These are phyloP conservation scores for Latheticus oryzae DNA, from an alignment of 2,888 invertebrate genomes.

Conservation along the genomic window DNA sequence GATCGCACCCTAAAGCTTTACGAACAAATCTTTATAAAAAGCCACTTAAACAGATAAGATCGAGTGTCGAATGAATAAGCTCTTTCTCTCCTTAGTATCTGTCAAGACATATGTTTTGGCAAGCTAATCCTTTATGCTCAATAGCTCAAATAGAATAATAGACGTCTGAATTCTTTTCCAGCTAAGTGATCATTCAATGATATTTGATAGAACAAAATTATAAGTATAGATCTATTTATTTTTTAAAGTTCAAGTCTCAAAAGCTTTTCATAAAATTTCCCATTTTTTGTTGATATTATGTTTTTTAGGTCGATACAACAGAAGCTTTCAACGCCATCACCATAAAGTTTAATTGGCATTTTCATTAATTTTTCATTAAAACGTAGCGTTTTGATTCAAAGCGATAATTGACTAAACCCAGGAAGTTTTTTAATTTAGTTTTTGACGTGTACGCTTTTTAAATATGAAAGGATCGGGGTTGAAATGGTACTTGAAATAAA, in stretches of 20 bases:
- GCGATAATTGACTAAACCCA: constrained; percentile 39
- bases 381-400: constrained; percentile 37
- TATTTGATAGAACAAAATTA: not conserved
- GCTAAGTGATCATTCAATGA: constrained; percentile 1
- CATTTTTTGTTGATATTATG: constrained; percentile 27
- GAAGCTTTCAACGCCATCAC: constrained; percentile 34
- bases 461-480: constrained; percentile 28
- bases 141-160: no score
- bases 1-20: constrained; percentile 25
- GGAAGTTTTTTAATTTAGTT: constrained; percentile 39
- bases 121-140: no score
- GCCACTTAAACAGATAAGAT: constrained; percentile 54
- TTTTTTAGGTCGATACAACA: constrained; percentile 31
- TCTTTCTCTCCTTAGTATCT: constrained; percentile 48
- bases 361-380: constrained; percentile 39
- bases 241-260: not conserved
- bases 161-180: constrained; percentile 43
- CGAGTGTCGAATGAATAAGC: constrained; percentile 54
- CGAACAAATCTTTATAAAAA: constrained; percentile 49
- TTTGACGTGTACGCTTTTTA: constrained; percentile 33
- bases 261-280: constrained; percentile 24
- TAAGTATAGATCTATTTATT: not conserved
- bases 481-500: constrained; percentile 38
- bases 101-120: constrained; percentile 49
- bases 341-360: constrained; percentile 41